Evolutionary conservation across 2,797 vertebrate species (phyloP).

Genomic region (Erithacus rubecula): DNA sequence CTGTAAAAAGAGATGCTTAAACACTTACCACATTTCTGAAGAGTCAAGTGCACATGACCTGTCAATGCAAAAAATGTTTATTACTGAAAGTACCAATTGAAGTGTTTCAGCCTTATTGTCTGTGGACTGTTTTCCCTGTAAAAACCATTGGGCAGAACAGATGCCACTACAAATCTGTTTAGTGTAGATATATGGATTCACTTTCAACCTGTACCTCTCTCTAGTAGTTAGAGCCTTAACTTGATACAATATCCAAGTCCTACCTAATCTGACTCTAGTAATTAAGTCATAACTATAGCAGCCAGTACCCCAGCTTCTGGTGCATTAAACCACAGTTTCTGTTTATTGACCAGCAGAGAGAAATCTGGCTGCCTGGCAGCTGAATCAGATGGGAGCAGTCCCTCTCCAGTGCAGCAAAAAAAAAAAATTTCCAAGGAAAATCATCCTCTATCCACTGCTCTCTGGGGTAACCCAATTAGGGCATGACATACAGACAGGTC

Average conservation of each 20-base stretch:
- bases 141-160: not conserved
- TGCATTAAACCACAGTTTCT: not conserved
- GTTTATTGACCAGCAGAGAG: not conserved
- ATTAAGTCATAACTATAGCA: not conserved
- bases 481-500: not conserved
- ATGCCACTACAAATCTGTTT: not conserved
- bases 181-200: not conserved
- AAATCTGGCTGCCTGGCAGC: not conserved
- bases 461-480: not conserved
- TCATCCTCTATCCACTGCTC: not conserved
- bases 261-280: not conserved
- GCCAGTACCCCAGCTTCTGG: not conserved
- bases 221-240: not conserved
- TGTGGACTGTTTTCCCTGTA: not conserved
- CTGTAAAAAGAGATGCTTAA: conserved; percentile 8
- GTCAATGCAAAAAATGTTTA: not conserved
- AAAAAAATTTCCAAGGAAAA: not conserved
- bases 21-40: not conserved
- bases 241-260: not conserved
- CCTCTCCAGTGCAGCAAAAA: not conserved
- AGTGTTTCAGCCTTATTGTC: not conserved
- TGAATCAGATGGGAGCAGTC: not conserved
- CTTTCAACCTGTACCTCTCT: not conserved
- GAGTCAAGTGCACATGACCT: not conserved
- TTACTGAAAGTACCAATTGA: not conserved